Evolutionary conservation across 2,888 invertebrate species (phyloP), one percentile per base, ranked within the genome.

Genomic region (Euspilapteryx auroguttella): DNA sequence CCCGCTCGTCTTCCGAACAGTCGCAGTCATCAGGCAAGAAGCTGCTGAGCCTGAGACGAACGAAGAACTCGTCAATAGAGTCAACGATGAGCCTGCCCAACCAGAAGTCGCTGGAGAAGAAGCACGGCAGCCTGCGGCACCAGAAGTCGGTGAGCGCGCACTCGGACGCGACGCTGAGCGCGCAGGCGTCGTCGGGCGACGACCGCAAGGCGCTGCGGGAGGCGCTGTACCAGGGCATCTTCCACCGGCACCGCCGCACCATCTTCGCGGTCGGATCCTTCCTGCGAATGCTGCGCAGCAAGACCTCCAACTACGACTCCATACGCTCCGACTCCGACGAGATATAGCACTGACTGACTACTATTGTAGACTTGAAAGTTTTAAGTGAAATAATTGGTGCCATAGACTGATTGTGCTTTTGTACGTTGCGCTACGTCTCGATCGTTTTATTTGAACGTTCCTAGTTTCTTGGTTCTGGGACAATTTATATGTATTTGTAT

Each of bases 231-330:
- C 85, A 86, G 63, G 86, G 86, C 58, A 87, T 87, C 51, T 85
- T 87, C 56, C 86, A 86, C 69, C 81, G 86, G 40, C 86, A 87
- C 62, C 73, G 87, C 37, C 76, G 86, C 49, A 86, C 86, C 34
- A 87, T 87, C 41, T 86, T 87, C 51, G 87, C 86, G 5, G 79
- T 87, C 30, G 86, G 86, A 28, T 86, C 86, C 26, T 87, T 87
- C 53, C 66, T 87, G 33, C 78, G 86, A 38, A 86, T 87, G 86
- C 59, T 87, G 38, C 80, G 83, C 43, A 83, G 82, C 50, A 85
- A 85, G 55, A 86, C 86, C 46, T 85, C 86, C 34, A 86, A 86
- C 55, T 86, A 87, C 47, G 86, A 86, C 53, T 86, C 85, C 28
- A 86, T 87, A 59, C 79, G 86, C 40, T 82, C 77, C 15, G 78